phyloP scores from a whole-genome alignment of 2,797 vertebrate species.

The Mionectes olivaceus region DNA sequence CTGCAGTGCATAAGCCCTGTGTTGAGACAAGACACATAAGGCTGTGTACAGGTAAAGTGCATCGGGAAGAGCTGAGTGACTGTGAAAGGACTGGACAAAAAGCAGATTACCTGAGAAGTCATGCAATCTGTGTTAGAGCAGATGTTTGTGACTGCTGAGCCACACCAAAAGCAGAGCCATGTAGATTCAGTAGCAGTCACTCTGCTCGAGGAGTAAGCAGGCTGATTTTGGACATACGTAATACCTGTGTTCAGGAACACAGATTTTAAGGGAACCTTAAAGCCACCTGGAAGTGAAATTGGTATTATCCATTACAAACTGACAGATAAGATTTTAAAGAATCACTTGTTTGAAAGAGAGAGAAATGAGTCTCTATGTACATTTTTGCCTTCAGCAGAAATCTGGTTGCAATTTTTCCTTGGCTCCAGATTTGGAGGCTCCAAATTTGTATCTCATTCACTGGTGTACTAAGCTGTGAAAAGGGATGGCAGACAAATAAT shows the following conservation, averaged over 20 bases:
- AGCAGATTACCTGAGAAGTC: background rate
- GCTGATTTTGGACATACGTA: accelerated
- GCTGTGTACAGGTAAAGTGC: background rate
- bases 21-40: background rate
- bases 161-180: background rate
- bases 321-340: background rate
- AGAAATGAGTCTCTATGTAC: background rate
- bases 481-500: background rate
- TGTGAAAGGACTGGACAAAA: background rate
- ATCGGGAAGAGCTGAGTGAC: accelerated
- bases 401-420: background rate
- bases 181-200: background rate
- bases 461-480: background rate
- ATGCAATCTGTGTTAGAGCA: background rate
- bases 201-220: background rate
- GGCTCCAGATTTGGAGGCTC: background rate
- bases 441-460: background rate
- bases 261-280: background rate
- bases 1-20: accelerated
- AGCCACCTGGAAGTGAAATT: background rate
- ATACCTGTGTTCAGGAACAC: background rate
- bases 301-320: background rate
- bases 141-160: background rate
- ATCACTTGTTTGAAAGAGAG: background rate
- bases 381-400: background rate